Base-by-base conservation (phyloP, 2,888 invertebrate species). In the Caenorhabditis sp. region DNA sequence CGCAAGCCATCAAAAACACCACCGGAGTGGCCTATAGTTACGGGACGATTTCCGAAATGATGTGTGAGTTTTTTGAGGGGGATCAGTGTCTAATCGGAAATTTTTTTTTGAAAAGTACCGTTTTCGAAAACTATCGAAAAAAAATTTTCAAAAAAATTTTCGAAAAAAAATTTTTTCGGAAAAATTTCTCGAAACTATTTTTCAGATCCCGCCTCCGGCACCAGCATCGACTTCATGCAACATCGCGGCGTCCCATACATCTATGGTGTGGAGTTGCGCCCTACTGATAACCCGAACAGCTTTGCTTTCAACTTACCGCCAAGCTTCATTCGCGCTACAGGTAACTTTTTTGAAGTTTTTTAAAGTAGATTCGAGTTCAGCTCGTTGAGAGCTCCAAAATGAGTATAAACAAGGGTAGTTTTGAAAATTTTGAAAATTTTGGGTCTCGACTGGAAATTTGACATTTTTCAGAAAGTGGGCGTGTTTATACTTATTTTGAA, bases 121-220 rank as follows among this genome's bases (percentile, higher is more conserved):
- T 12, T 24, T 51, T 16, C 68, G n/a, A n/a, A n/a, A n/a, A n/a
- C n/a, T n/a, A n/a, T n/a, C n/a, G n/a, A n/a, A n/a, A n/a, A n/a
- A n/a, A n/a, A n/a, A n/a, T n/a, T n/a, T n/a, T n/a, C n/a, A n/a
- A n/a, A n/a, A n/a, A n/a, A n/a, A n/a, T n/a, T n/a, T n/a, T n/a
- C n/a, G n/a, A n/a, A n/a, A n/a, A n/a, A n/a, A n/a, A n/a, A n/a
- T n/a, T n/a, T n/a, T n/a, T n/a, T n/a, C n/a, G n/a, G n/a, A n/a
- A n/a, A n/a, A n/a, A n/a, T n/a, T n/a, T n/a, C n/a, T n/a, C 28
- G 28, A 28, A 28, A 54, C 2, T 41, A n/a, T n/a, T n/a, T n/a
- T 89, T 26, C 63, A 91, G 90, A 91, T 72, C 91, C 91, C 8
- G 92, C 92, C 8, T 89, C 90, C 8, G 92, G 92, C 22, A 92